These are phyloP conservation scores for Grapholita molesta DNA, from an alignment of 1,140 invertebrate genomes.

Conservation along the genomic window DNA sequence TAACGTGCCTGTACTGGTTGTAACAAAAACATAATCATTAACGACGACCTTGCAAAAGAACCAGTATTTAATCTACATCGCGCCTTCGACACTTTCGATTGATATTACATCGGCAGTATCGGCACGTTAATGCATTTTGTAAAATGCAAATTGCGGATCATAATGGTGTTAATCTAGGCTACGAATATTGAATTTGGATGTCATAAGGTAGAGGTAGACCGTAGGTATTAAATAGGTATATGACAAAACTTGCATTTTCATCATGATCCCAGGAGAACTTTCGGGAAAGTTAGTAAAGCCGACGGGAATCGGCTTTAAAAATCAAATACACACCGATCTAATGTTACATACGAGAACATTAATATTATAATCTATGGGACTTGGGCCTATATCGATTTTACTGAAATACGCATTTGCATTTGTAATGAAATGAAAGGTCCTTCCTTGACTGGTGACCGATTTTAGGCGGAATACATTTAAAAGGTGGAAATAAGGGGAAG, in stretches of 20 bases:
- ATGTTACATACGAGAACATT: not conserved
- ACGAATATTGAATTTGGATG: not conserved
- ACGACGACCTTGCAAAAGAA: not conserved
- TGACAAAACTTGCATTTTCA: too few relatives aligned
- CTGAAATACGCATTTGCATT: constrained; percentile 11
- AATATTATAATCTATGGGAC: not conserved
- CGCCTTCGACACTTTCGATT: constrained; percentile 13
- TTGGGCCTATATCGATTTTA: not conserved
- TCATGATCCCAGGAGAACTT: too few relatives aligned
- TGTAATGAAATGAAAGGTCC: not conserved
- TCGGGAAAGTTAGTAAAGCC: too few relatives aligned
- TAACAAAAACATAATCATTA: not conserved
- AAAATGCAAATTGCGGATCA: not conserved
- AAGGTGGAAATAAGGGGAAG: not conserved
- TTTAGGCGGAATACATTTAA: constrained; percentile 4
- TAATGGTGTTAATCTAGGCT: not conserved
- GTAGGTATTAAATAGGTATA: too few relatives aligned
- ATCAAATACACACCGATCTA: too few relatives aligned
- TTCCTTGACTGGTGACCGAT: not conserved
- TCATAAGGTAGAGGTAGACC: not conserved
- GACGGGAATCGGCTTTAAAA: not conserved
- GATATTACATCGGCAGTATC: not conserved
- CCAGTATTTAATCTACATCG: constrained; percentile 7
- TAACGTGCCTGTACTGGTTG: too few relatives aligned
- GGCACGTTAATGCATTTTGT: constrained; percentile 5